A percentile compares a stretch with the other conserved stretches of the same genome.
Evolutionary conservation across 2,113 vertebrate genomes (phyloP).

Genomic region (Ochotona princeps): DNA sequence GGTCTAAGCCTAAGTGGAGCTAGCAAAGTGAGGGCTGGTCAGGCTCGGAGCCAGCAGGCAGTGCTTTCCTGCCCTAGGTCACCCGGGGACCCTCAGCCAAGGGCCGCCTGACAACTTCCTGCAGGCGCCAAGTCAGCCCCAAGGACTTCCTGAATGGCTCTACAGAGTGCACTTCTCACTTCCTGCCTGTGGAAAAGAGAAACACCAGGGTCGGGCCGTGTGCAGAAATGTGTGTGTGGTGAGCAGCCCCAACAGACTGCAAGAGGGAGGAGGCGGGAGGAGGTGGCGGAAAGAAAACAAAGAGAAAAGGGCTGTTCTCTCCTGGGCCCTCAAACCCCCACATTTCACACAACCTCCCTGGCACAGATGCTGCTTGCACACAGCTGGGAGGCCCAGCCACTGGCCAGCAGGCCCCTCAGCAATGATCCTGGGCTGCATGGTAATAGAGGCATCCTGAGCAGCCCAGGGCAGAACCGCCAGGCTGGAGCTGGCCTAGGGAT

Average conservation of each 20-base stretch:
- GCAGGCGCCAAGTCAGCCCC: too few species aligned
- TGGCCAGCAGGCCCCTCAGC: not conserved
- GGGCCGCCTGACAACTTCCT: conserved; percentile 72
- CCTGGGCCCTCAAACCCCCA: fast-evolving
- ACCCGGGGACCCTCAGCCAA: conserved; percentile 87
- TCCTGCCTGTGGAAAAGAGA: conserved; percentile 80
- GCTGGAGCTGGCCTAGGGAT: too few species aligned
- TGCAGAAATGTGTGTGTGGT: conserved; percentile 43
- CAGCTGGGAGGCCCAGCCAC: not conserved
- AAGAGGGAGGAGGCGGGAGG: not conserved
- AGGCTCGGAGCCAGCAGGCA: too few species aligned
- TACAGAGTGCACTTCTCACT: conserved; percentile 82
- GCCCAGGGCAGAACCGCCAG: too few species aligned
- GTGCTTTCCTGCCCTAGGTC: conserved; percentile 78
- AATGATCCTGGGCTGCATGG: too few species aligned
- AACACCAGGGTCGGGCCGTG: conserved; percentile 58
- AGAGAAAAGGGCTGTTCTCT: not conserved
- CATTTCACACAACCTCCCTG: not conserved
- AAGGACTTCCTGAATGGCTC: conserved; percentile 86
- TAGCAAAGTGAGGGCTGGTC: not conserved
- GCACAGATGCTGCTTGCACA: conserved; percentile 56
- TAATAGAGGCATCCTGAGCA: too few species aligned
- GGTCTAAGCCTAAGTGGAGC: not conserved
- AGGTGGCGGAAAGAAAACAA: not conserved
- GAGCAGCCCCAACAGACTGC: not conserved